A percentile compares a stretch with the other conserved stretches of the same genome.
phyloP scores from a whole-genome alignment of 2,113 vertebrate species.

The Gorsachius goisagi region DNA sequence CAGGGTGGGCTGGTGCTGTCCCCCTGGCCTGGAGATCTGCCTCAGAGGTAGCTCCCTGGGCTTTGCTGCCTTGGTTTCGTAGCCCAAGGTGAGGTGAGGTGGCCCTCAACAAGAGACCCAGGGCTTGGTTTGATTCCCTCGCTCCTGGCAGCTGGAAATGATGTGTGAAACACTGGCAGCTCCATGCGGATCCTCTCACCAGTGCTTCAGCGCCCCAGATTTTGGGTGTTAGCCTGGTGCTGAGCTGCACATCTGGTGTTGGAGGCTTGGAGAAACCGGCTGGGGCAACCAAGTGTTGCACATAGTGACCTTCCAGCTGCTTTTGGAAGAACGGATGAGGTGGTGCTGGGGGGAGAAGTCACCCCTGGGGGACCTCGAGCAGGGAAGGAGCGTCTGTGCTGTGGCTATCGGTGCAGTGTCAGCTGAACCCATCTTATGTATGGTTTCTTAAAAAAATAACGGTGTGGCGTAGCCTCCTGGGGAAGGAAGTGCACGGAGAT shows the following conservation, averaged over 20 bases:
- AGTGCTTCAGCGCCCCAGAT: accelerated
- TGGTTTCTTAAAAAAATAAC: not conserved
- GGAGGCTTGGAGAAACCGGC: not conserved
- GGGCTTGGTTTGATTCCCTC: not conserved
- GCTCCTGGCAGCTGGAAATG: not conserved
- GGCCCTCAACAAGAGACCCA: accelerated
- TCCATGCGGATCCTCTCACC: accelerated
- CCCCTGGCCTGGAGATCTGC: not conserved
- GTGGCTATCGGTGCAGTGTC: not conserved
- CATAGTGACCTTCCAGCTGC: not conserved
- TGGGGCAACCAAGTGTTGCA: accelerated
- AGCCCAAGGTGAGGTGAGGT: not conserved
- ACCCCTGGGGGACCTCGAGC: too few relatives aligned
- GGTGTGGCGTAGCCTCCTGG: accelerated
- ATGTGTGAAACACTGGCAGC: accelerated
- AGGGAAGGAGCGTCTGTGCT: accelerated
- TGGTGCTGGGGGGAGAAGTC: not conserved
- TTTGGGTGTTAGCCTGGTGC: not conserved
- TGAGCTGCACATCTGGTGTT: not conserved
- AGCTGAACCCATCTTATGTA: not conserved
- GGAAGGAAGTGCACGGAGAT: accelerated
- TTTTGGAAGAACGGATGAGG: not conserved
- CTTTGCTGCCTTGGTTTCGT: accelerated
- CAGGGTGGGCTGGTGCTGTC: not conserved
- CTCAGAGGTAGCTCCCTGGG: too few relatives aligned